phyloP scores from a whole-genome alignment of 2,888 invertebrate species.

The Agapetus fuscipes region DNA sequence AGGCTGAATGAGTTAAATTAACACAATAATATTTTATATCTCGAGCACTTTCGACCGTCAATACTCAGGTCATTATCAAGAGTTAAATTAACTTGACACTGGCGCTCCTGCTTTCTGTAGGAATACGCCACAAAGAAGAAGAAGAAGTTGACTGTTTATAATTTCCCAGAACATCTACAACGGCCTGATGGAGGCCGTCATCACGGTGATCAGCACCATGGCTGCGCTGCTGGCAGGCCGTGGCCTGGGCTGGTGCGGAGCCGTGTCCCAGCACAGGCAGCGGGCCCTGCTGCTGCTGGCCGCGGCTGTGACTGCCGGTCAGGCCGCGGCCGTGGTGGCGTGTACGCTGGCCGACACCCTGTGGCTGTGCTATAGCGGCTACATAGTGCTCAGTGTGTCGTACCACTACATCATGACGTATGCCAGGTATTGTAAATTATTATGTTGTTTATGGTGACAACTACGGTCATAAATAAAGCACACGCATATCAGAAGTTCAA shows the following conservation, averaged over 20 bases:
- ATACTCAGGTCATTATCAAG: no score
- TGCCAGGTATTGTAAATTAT: slow-evolving; percentile 46
- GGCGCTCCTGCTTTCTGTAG: no score
- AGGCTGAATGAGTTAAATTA: no score
- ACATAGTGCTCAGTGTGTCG: slow-evolving; percentile 63
- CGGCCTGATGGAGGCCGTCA: slow-evolving; percentile 72
- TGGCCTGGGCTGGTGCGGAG: slow-evolving; percentile 22
- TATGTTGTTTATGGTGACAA: no score
- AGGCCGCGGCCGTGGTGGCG: slow-evolving; percentile 46
- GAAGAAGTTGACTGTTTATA: no score
- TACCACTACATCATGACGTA: slow-evolving; percentile 75
- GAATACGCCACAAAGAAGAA: no score
- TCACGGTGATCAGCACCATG: slow-evolving; percentile 57
- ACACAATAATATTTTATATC: no score
- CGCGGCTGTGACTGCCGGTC: slow-evolving; percentile 39
- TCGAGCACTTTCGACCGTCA: no score
- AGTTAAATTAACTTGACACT: no score
- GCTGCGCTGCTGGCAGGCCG: slow-evolving; percentile 47
- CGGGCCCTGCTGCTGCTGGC: slow-evolving; percentile 31
- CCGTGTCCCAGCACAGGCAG: slow-evolving; percentile 23
- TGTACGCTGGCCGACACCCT: slow-evolving; percentile 49
- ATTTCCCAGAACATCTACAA: slow-evolving; percentile 47
- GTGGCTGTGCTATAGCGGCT: slow-evolving; percentile 63
- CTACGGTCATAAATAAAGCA: no score
- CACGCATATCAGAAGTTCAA: no score